Evolutionary conservation across 2,113 vertebrate genomes (phyloP).

Genomic region (Urocynchramus pylzowi): DNA sequence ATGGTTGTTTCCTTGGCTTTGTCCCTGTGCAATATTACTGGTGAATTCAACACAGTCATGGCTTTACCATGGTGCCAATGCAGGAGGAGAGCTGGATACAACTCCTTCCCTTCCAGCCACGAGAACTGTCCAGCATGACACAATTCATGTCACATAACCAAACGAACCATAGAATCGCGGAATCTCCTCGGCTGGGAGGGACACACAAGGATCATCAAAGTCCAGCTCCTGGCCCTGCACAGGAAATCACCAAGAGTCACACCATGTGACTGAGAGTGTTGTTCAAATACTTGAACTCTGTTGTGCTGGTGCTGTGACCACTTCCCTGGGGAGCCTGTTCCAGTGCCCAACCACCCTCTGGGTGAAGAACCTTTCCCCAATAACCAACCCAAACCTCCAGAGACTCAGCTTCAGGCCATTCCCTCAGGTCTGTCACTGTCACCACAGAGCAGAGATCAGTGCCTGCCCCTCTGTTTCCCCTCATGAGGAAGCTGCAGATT

Average conservation of each 20-base stretch:
- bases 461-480: accelerated
- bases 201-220: not conserved
- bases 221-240: not conserved
- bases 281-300: not conserved
- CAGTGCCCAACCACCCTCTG: accelerated
- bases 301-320: not conserved
- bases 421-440: not conserved
- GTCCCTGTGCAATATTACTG: not conserved
- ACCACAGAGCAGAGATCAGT: not conserved
- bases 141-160: not conserved
- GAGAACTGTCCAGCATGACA: accelerated
- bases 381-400: not conserved
- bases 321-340: not conserved
- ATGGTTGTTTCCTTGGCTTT: not conserved
- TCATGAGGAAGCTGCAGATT: not conserved
- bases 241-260: not conserved
- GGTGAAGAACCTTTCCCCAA: accelerated
- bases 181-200: not conserved
- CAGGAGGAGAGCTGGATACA: not conserved
- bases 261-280: not conserved
- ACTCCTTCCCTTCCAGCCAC: not conserved
- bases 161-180: accelerated
- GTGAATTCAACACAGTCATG: not conserved
- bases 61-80: not conserved
- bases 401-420: accelerated